Conservation (phyloP, 2,888 invertebrate species). For the Aspidiotus destructor region DNA sequence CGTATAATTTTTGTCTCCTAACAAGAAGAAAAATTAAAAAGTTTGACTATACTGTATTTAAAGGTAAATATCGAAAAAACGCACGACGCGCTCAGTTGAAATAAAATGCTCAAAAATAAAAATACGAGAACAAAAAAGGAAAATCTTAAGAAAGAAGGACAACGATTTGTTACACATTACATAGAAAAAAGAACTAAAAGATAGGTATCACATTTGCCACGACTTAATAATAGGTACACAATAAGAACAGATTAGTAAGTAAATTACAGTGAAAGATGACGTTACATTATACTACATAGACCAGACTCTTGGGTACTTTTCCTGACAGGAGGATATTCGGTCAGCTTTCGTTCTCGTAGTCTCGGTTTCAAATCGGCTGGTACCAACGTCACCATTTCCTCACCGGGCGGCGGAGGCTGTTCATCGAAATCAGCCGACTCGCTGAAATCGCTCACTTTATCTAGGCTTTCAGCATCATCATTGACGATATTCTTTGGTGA, state of each 20-base stretch:
- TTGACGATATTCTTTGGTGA: conserved; percentile 16
- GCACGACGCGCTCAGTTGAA: too few relatives aligned
- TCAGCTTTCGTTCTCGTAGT: conserved; percentile 52
- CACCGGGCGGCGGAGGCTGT: conserved; percentile 53
- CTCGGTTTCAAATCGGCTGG: conserved; percentile 31
- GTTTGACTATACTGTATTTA: too few relatives aligned
- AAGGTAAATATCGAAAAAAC: too few relatives aligned
- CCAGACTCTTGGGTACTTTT: conserved; percentile 74
- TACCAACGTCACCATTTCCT: conserved; percentile 40
- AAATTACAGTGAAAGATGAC: background rate
- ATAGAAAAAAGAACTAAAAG: background rate
- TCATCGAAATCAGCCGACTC: conserved; percentile 34
- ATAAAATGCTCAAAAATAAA: background rate
- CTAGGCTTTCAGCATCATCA: background rate
- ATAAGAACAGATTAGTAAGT: background rate
- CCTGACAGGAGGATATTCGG: conserved; percentile 58
- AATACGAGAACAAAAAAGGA: background rate
- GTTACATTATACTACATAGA: conserved; percentile 73
- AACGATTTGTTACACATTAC: background rate
- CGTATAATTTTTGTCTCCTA: too few relatives aligned
- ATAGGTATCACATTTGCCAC: background rate
- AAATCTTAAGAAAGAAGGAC: background rate
- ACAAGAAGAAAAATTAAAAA: too few relatives aligned
- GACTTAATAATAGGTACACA: background rate
- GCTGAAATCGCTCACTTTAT: conserved; percentile 22